Evolutionary conservation across 30 jellyfish, hydroid and myxozoan genomes (phyloP), one percentile per base, ranked within the genome.

Genomic region (Hydractinia symbiolongicarpus): DNA sequence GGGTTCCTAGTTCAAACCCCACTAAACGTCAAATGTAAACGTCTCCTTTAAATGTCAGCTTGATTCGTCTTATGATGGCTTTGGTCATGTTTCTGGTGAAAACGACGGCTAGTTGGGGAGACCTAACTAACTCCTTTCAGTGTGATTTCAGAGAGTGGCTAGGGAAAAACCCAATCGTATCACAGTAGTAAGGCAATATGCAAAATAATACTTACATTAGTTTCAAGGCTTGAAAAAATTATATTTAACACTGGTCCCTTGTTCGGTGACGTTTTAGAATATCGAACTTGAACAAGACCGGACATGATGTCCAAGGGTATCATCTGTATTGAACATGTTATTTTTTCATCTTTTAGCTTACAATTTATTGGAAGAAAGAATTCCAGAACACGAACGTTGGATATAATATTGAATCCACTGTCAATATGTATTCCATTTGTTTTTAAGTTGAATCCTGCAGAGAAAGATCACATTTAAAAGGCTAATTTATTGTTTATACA

Each of bases 181-280:
- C n/a, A n/a, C n/a, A n/a, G n/a, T n/a, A n/a, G n/a, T n/a, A n/a
- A n/a, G n/a, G n/a, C n/a, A n/a, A n/a, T n/a, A n/a, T n/a, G n/a
- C n/a, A n/a, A n/a, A n/a, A n/a, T n/a, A n/a, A n/a, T 9, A 13
- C 70, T 20, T 74, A 74, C 83, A 55, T 55, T 74, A 0, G 66
- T 49, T 7, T 74, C 66, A 3, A 49, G 69, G 21, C 66, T 74
- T 5, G 61, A 55, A 49, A 74, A 10, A 1, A 50, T 49, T 0
- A 74, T n/a, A 74, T n/a, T 55, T 10, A 74, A 55, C n/a, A 20
- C 83, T 50, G 83, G 83, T 10, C 83, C 83, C 21, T 50, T 74
- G 68, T 74, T 50, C 50, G 66, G 66, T 74, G 54, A 44, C 5
- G 51, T 74, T 74, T 55, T 53, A 5, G 83, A 74, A 49, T 74